Conservation (phyloP, 1,140 invertebrate genomes). For the Bombus waltoni region DNA sequence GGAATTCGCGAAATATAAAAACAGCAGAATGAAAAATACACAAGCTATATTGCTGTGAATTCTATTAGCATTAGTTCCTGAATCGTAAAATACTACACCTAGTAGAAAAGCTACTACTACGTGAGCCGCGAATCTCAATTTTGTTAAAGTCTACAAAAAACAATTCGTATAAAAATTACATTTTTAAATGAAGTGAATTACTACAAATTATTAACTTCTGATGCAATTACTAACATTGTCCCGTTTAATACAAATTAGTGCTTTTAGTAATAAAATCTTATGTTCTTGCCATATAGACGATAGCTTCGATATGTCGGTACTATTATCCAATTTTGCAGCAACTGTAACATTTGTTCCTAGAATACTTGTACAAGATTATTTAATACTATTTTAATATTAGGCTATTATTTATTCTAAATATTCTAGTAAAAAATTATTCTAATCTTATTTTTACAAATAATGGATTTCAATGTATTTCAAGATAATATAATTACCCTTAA, state of each 20-base stretch:
- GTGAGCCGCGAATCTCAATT: constrained; percentile 89
- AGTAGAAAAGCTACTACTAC: constrained; percentile 90
- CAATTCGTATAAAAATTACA: neutral
- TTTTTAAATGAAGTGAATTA: neutral
- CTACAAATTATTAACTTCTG: neutral
- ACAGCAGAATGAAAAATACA: constrained; percentile 92
- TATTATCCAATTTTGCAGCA: neutral
- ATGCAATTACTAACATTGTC: constrained; percentile 83
- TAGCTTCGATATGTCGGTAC: neutral
- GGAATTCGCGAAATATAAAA: constrained; percentile 93
- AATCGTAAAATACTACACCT: constrained; percentile 90
- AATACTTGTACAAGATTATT: neutral
- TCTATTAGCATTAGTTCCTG: constrained; percentile 90
- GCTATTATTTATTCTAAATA: too few species aligned
- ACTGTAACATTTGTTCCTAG: neutral
- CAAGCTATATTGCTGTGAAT: constrained; percentile 91
- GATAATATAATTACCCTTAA: constrained; percentile 18
- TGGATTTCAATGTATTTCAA: neutral
- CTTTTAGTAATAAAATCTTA: constrained; percentile 84
- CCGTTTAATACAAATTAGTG: constrained; percentile 85
- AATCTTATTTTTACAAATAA: too few species aligned
- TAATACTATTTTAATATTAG: neutral
- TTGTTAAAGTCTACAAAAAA: constrained; percentile 86
- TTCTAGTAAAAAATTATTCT: neutral
- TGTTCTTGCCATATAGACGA: constrained; percentile 84